phyloP scores from a whole-genome alignment of 2,113 vertebrate species.

The Scomber scombrus region DNA sequence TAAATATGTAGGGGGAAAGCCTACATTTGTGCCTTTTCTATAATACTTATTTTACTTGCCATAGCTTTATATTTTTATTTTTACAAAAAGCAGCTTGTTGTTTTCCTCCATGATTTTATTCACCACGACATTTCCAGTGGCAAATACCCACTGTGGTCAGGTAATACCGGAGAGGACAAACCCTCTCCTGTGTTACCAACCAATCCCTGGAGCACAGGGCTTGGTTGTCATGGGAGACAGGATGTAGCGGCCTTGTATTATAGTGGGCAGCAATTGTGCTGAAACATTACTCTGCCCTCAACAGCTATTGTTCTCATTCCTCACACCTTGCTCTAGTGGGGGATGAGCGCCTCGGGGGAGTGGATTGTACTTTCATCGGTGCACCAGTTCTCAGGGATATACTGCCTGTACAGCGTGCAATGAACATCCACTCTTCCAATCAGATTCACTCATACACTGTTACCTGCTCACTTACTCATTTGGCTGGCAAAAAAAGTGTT shows the following conservation, averaged over 20 bases:
- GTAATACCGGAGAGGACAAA: constrained; percentile 31
- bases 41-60: not conserved
- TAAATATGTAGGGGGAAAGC: not conserved
- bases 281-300: constrained; percentile 62
- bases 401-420: constrained; percentile 20
- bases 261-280: constrained; percentile 47
- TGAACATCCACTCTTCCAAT: constrained; percentile 30
- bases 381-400: constrained; percentile 56
- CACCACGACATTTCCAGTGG: not conserved
- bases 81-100: constrained; percentile 4
- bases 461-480: constrained; percentile 19
- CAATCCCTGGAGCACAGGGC: constrained; percentile 15
- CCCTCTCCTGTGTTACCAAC: not conserved
- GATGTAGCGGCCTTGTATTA: constrained; percentile 55
- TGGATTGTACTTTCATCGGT: constrained; percentile 36
- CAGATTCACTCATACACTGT: constrained; percentile 7
- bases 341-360: constrained; percentile 41
- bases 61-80: not conserved
- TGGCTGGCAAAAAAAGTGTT: not conserved
- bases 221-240: constrained; percentile 69
- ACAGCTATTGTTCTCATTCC: constrained; percentile 57
- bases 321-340: constrained; percentile 53
- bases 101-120: not conserved
- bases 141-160: constrained; percentile 17
- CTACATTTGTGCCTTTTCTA: not conserved